Evolutionary conservation across 1,140 invertebrate species (phyloP), one percentile per base, ranked within the genome.

Genomic region (Ceratosolen solmsi): DNA sequence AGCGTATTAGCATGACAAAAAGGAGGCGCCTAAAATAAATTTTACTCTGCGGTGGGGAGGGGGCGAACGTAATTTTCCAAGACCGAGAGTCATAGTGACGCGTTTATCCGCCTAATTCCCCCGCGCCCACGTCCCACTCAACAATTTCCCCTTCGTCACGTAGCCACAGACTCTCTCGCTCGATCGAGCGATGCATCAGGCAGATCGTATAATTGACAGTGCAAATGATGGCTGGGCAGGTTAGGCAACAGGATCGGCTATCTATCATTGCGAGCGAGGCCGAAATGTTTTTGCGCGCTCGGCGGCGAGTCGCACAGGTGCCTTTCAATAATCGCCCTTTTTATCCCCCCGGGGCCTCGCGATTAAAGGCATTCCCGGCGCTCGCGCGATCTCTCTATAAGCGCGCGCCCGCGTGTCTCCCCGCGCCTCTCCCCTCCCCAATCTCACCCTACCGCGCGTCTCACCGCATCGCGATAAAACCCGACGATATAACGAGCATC

Each of bases 401-500:
- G 27, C 20, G 56, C 25, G 72, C 71, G 33, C 65, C 25, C 17
- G 65, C 76, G 5, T 46, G 5, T 46, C 41, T 46, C 41, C 65
- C 25, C 17, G 65, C 76, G 5, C 13, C 41, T 46, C 41, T 46
- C 41, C 13, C 41, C 13, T 13, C 13, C 41, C 13, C 41, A 7
- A 5, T 46, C 41, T 46, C 41, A 7, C 41, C 13, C 41, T 46
- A 5, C 13, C 25, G 72, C 58, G n/a, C 54, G n/a, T 49, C 27
- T 11, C 74, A 77, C 60, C 20, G 77, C 46, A 82, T 84, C 83
- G 70, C 83, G 83, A 84, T 84, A 79, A 79, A 76, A 58, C 71
- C 71, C 56, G 56, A 33, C 71, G 80, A 82, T 84, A 79, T 79
- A 82, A 84, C 63, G 79, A 82, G 83, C 79, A 56, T 79, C 74